These are phyloP conservation scores for Synanceia verrucosa DNA, from an alignment of 2,797 vertebrate genomes.

Conservation along the genomic window DNA sequence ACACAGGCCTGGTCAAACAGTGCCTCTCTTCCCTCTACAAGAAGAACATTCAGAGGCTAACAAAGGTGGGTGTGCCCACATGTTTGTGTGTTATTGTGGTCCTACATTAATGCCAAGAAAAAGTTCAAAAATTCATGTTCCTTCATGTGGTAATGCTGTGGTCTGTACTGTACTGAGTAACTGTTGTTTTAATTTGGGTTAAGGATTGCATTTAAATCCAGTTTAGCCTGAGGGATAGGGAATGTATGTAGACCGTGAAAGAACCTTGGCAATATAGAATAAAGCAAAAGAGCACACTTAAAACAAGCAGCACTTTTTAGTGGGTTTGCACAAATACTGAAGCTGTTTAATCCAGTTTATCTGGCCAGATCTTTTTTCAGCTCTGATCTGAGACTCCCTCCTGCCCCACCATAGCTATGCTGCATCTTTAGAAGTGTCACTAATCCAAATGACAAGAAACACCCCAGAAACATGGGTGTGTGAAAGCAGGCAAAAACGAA, in stretches of 20 bases:
- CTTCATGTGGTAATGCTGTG: background rate
- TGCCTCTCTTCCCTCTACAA: constrained; percentile 98
- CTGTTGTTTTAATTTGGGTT: background rate
- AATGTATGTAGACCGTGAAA: background rate
- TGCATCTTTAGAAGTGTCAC: background rate
- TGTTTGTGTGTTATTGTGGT: background rate
- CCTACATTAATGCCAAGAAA: too few species aligned
- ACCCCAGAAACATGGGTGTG: background rate
- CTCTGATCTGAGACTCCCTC: background rate
- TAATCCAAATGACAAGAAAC: constrained; percentile 1
- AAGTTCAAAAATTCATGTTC: too few species aligned
- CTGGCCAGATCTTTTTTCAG: background rate
- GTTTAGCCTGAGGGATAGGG: background rate
- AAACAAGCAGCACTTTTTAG: background rate
- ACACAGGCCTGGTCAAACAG: constrained; percentile 98
- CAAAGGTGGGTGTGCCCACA: constrained; percentile 86
- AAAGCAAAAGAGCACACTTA: background rate
- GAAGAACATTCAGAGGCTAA: constrained; percentile 99
- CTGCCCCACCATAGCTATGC: background rate
- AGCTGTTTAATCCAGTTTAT: background rate
- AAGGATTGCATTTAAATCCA: background rate
- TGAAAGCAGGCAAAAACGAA: background rate
- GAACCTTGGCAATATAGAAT: background rate
- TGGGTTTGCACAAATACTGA: background rate
- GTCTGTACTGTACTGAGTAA: background rate